A percentile compares a stretch with the other conserved stretches of the same genome.
These are phyloP conservation scores for Tanytarsus gracilentus DNA, from an alignment of 2,888 invertebrate genomes.

Conservation along the genomic window DNA sequence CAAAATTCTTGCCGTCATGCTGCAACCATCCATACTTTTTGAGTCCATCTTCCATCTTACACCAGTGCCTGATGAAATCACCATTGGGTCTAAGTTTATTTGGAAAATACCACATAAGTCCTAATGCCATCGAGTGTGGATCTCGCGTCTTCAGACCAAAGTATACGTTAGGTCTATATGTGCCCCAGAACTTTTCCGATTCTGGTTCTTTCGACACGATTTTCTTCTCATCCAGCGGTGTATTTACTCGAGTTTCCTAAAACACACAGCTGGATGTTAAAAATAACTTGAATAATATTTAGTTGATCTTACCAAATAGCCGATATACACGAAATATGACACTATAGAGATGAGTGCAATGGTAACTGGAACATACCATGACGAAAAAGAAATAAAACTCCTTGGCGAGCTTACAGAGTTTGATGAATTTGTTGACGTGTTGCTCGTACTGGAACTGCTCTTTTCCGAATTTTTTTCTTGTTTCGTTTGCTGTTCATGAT, in stretches of 20 bases:
- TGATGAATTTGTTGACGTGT: background rate
- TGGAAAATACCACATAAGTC: constrained; percentile 94
- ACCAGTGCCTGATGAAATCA: constrained; percentile 84
- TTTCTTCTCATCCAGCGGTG: constrained; percentile 72
- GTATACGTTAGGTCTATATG: constrained; percentile 80
- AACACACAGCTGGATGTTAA: background rate
- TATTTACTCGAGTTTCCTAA: constrained; percentile 73
- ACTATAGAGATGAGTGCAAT: constrained; percentile 58
- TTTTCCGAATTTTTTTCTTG: background rate
- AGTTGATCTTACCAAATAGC: constrained; percentile 50
- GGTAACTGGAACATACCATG: constrained; percentile 55
- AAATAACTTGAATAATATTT: background rate
- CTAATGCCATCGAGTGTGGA: constrained; percentile 79
- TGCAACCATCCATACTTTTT: constrained; percentile 80
- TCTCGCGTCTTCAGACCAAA: constrained; percentile 87
- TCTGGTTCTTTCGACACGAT: constrained; percentile 62
- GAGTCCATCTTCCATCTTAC: constrained; percentile 77
- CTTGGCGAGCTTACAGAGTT: background rate
- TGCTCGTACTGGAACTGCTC: background rate
- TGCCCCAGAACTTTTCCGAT: constrained; percentile 85
- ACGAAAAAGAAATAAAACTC: constrained; percentile 11
- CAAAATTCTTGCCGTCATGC: constrained; percentile 89
- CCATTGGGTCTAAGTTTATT: constrained; percentile 55
- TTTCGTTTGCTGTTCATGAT: constrained; percentile 17
- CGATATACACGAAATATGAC: constrained; percentile 64